Conservation (phyloP, 1,140 invertebrate species). For the Pomacea maculata region DNA sequence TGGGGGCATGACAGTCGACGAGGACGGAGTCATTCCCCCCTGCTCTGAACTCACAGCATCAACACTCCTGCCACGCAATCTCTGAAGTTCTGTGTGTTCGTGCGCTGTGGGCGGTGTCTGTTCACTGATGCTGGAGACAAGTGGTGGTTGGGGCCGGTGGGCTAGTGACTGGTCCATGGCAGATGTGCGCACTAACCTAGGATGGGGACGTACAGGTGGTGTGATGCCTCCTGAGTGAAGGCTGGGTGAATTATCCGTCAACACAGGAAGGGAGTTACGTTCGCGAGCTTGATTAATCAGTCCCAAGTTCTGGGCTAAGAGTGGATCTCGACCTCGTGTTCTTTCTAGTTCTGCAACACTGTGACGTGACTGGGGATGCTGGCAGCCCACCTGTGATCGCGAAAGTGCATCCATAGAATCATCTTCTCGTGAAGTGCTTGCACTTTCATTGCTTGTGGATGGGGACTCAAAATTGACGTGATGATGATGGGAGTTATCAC, state of each 20-base stretch:
- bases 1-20: constrained; percentile 38
- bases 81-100: constrained; percentile 3
- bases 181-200: constrained; percentile 7
- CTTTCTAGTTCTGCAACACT: constrained; percentile 22
- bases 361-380: constrained; percentile 21
- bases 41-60: constrained; percentile 28
- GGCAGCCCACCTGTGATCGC: constrained; percentile 6
- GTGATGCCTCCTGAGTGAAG: constrained; percentile 9
- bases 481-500: constrained; percentile 1
- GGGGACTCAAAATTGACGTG: constrained; percentile 9
- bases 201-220: constrained; percentile 11
- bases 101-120: constrained; percentile 7
- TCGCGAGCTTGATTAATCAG: constrained; percentile 19
- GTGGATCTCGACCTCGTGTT: constrained; percentile 17
- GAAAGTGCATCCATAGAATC: constrained; percentile 16
- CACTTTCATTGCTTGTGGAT: constrained; percentile 21
- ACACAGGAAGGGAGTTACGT: constrained; percentile 20
- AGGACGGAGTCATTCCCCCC: constrained; percentile 17
- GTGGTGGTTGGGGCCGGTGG: constrained; percentile 3
- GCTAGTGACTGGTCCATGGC: constrained; percentile 7
- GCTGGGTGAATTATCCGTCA: constrained; percentile 1
- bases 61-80: constrained; percentile 25
- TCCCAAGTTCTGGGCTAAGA: constrained; percentile 15
- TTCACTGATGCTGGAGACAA: constrained; percentile 26
- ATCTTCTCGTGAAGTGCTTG: constrained; percentile 5